These are phyloP conservation scores for Ramphastos sulfuratus DNA, from an alignment of 2,113 vertebrate species.

Conservation along the genomic window DNA sequence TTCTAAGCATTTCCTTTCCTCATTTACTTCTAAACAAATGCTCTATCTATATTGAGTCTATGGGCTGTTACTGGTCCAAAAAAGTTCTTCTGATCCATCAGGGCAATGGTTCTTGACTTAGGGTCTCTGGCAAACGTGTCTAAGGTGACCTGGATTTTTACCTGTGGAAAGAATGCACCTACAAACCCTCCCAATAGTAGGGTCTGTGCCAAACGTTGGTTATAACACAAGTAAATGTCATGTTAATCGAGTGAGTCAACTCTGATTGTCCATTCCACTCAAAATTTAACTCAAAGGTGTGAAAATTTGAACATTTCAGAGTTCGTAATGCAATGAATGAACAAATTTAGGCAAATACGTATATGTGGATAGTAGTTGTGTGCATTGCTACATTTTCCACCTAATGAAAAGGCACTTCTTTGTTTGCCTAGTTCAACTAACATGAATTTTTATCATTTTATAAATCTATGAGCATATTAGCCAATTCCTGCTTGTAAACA, in stretches of 20 bases:
- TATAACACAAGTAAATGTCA: background rate
- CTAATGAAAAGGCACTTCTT: background rate
- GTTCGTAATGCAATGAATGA: background rate
- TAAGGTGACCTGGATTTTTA: constrained; percentile 15
- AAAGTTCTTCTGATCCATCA: background rate
- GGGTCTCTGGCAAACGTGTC: constrained; percentile 7
- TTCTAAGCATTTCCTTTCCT: background rate
- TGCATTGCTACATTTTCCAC: background rate
- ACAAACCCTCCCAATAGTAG: background rate
- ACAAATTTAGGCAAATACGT: background rate
- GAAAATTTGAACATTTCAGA: background rate
- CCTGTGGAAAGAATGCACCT: background rate
- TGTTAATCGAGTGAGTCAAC: background rate
- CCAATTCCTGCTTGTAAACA: background rate
- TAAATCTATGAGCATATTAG: background rate
- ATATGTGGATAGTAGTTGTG: background rate
- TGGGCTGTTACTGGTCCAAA: background rate
- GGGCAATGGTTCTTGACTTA: constrained; percentile 32
- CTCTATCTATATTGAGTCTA: background rate
- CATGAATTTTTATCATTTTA: background rate
- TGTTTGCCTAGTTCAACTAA: background rate
- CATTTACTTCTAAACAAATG: background rate
- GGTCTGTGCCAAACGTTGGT: background rate
- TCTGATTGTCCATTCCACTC: background rate
- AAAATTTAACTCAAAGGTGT: background rate